Conservation (phyloP, 2,888 invertebrate genomes). For the Lapara coniferarum region DNA sequence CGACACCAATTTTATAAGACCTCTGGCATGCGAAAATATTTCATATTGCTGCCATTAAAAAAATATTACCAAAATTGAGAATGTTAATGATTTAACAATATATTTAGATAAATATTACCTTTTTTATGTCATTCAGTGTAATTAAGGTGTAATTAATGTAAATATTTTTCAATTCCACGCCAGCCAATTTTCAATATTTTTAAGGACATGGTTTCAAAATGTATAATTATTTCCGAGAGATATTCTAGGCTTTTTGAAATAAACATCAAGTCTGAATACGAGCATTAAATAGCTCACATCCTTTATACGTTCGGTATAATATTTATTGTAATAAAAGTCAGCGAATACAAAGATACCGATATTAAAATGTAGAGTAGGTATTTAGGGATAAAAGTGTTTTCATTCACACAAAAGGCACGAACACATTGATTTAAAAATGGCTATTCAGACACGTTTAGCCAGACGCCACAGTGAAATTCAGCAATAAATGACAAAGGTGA, state of each 20-base stretch:
- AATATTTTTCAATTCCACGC: no score
- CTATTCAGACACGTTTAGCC: constrained; percentile 35
- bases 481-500: constrained; percentile 53
- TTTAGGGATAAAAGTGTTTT: constrained; percentile 27
- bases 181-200: no score
- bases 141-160: no score
- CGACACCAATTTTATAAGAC: constrained; percentile 1
- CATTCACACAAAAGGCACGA: constrained; percentile 35
- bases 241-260: neutral
- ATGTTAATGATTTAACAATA: neutral
- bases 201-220: no score
- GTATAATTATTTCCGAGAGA: no score
- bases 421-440: constrained; percentile 39
- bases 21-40: neutral
- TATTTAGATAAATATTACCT: no score
- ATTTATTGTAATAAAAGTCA: constrained; percentile 6
- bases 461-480: constrained; percentile 50
- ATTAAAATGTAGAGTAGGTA: constrained; percentile 23
- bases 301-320: neutral
- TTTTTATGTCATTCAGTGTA: no score
- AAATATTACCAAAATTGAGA: neutral
- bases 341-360: constrained; percentile 13
- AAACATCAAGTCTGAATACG: neutral
- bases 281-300: neutral
- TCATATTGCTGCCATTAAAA: neutral